These are phyloP conservation scores for Apamea crenata DNA, from an alignment of 2,888 invertebrate species.

Conservation along the genomic window DNA sequence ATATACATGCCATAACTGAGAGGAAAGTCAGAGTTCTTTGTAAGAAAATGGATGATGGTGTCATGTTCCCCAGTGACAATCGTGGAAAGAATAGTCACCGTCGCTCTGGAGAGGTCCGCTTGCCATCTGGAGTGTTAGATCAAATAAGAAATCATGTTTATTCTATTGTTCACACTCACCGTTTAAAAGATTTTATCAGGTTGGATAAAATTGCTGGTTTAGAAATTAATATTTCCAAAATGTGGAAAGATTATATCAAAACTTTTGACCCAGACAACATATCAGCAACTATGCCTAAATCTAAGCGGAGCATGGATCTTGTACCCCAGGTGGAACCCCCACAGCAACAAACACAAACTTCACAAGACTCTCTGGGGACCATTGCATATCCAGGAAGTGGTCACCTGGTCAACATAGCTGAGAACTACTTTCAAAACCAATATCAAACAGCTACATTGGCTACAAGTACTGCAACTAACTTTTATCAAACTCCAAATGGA, in stretches of 20 bases:
- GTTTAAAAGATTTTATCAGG: slow-evolving; percentile 88
- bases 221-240: slow-evolving; percentile 90
- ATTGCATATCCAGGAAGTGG: slow-evolving; percentile 87
- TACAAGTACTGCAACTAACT: slow-evolving; percentile 81
- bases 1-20: slow-evolving; percentile 90
- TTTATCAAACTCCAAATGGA: slow-evolving; percentile 86
- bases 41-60: slow-evolving; percentile 91
- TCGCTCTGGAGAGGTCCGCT: slow-evolving; percentile 87
- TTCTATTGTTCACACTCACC: slow-evolving; percentile 88
- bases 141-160: slow-evolving; percentile 90
- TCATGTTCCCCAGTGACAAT: slow-evolving; percentile 90
- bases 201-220: slow-evolving; percentile 89
- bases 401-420: slow-evolving; percentile 87
- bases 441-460: slow-evolving; percentile 84
- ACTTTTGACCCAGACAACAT: slow-evolving; percentile 89
- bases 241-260: slow-evolving; percentile 91
- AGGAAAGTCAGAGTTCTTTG: slow-evolving; percentile 90
- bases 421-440: slow-evolving; percentile 89
- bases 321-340: slow-evolving; percentile 73
- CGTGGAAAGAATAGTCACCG: slow-evolving; percentile 89
- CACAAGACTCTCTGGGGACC: slow-evolving; percentile 81
- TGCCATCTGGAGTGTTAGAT: slow-evolving; percentile 86
- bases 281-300: slow-evolving; percentile 87
- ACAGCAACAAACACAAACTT: slow-evolving; percentile 71
- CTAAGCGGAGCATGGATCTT: slow-evolving; percentile 83